A percentile compares a stretch with the other conserved stretches of the same genome.
Conservation (phyloP, 1,140 invertebrate species). For the Popillia japonica region DNA sequence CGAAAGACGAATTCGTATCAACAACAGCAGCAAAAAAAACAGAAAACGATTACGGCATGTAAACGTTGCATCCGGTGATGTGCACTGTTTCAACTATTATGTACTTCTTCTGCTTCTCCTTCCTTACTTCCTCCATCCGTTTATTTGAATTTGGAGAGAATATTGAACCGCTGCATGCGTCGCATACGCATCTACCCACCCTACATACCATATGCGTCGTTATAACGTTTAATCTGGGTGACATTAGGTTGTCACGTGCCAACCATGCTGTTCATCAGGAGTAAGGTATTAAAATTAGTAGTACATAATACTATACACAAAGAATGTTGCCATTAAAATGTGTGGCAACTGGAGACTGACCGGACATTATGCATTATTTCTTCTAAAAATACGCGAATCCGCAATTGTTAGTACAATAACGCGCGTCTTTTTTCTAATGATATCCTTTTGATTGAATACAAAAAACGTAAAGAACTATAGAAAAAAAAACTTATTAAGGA, state of each 20-base stretch:
- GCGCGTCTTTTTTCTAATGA: no score
- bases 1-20: constrained; percentile 22
- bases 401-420: no score
- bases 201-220: background rate
- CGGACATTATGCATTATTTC: no score
- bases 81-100: background rate
- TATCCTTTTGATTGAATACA: no score
- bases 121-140: constrained; percentile 37
- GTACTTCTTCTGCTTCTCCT: constrained; percentile 7
- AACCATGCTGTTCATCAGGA: background rate
- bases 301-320: no score
- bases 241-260: constrained; percentile 38
- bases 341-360: no score
- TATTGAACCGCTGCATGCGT: constrained; percentile 34
- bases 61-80: constrained; percentile 32
- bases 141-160: constrained; percentile 38
- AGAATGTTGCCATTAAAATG: no score
- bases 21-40: constrained; percentile 4
- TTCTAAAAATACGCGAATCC: no score
- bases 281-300: background rate
- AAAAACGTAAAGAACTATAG: no score
- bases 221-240: constrained; percentile 36
- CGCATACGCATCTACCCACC: background rate
- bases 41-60: constrained; percentile 5
- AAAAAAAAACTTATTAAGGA: no score